A percentile compares a stretch with the other conserved stretches of the same genome.
Conservation (phyloP, 1,140 invertebrate species). For the Chionoecetes opilio region DNA sequence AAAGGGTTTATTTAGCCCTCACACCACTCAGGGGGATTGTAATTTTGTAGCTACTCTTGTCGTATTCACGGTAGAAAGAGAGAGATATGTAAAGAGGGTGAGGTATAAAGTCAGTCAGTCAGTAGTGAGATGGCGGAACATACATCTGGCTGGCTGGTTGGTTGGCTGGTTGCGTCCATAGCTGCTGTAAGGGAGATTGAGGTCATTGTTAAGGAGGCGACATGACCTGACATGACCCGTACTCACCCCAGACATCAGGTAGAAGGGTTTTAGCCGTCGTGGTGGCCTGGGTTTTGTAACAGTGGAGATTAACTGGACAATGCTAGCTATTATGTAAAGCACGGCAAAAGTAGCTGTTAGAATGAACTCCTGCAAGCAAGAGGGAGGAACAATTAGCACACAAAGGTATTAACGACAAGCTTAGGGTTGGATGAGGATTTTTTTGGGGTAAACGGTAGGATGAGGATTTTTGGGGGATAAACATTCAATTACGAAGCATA, state of each 20-base stretch:
- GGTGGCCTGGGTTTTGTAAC: constrained; percentile 80
- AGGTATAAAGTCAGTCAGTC: constrained; percentile 72
- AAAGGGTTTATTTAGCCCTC: background rate
- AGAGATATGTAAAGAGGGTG: background rate
- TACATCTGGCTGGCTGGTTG: too few species aligned
- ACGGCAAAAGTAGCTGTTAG: constrained; percentile 81
- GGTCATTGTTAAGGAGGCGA: background rate
- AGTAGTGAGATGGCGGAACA: constrained; percentile 37
- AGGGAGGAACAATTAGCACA: constrained; percentile 77
- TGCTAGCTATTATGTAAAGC: constrained; percentile 81
- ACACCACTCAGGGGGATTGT: too few species aligned
- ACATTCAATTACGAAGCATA: too few species aligned
- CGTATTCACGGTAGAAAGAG: too few species aligned
- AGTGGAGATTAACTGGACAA: constrained; percentile 80
- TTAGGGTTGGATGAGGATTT: constrained; percentile 47
- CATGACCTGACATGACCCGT: constrained; percentile 15
- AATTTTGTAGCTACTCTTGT: too few species aligned
- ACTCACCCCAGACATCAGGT: constrained; percentile 81
- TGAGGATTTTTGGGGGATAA: constrained; percentile 55
- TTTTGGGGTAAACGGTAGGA: too few species aligned
- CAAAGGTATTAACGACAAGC: constrained; percentile 69
- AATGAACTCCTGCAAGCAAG: constrained; percentile 81
- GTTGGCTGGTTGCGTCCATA: background rate
- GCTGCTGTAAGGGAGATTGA: background rate
- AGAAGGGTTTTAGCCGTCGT: constrained; percentile 79